phyloP scores from a whole-genome alignment of 2,113 vertebrate genomes.

The Phaethornis superciliosus region DNA sequence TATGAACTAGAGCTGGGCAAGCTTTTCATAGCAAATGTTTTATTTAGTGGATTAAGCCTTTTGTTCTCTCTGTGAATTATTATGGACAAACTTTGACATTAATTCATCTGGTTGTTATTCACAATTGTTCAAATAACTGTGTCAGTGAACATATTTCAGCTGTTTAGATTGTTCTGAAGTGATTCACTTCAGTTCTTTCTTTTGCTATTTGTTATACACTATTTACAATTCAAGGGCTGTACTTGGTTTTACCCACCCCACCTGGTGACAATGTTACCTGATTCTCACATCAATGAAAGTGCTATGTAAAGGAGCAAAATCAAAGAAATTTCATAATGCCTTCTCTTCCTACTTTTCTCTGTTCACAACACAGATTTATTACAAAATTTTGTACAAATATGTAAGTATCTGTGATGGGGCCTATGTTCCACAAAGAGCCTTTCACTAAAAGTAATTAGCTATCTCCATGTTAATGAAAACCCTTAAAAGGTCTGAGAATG shows the following conservation, averaged over 20 bases:
- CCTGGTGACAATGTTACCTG: not conserved
- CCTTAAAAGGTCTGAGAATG: not conserved
- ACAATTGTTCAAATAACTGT: constrained; percentile 54
- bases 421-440: not conserved
- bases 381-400: not conserved
- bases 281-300: not conserved
- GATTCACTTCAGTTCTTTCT: constrained; percentile 49
- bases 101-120: constrained; percentile 60
- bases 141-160: constrained; percentile 61
- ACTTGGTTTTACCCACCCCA: not conserved
- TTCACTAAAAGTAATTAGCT: not conserved
- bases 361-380: not conserved
- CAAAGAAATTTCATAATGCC: not conserved
- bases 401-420: not conserved
- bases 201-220: constrained; percentile 13
- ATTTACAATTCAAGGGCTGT: constrained; percentile 17
- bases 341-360: not conserved
- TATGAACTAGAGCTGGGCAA: constrained; percentile 27
- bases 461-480: not conserved
- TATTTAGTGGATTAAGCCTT: constrained; percentile 55
- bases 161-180: constrained; percentile 57
- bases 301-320: not conserved
- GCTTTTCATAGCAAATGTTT: constrained; percentile 34
- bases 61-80: constrained; percentile 66
- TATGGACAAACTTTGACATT: constrained; percentile 57